Conservation (phyloP, 2,113 vertebrate genomes). For the Picathartes gymnocephalus region DNA sequence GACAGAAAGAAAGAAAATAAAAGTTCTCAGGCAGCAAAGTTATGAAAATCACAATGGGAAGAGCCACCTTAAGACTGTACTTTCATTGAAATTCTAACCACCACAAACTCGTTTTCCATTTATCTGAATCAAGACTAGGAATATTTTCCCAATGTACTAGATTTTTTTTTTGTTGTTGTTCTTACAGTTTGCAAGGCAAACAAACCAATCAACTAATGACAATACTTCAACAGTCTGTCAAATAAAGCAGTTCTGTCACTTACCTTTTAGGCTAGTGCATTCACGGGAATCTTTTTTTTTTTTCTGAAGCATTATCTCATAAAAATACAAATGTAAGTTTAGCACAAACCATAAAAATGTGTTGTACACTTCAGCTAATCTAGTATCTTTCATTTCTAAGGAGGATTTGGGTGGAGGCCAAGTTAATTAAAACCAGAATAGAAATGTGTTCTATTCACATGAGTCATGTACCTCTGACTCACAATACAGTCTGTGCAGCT, state of each 20-base stretch:
- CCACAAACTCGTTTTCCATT: background rate
- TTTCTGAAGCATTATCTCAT: background rate
- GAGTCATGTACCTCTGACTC: constrained; percentile 50
- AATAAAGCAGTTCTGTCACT: background rate
- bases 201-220: background rate
- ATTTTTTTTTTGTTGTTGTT: background rate
- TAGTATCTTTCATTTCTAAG: constrained; percentile 23
- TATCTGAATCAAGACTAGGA: background rate
- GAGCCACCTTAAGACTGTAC: background rate
- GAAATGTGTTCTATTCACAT: constrained; percentile 17
- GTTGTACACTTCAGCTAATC: background rate
- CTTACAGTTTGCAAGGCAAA: background rate
- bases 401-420: constrained; percentile 24
- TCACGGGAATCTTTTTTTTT: background rate
- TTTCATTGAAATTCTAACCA: background rate
- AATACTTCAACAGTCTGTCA: background rate
- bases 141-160: background rate
- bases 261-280: background rate
- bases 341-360: constrained; percentile 23
- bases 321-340: constrained; percentile 3
- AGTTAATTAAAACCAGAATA: constrained; percentile 50
- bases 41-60: background rate
- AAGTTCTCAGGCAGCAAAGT: background rate
- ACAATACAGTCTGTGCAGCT: constrained; percentile 9
- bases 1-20: background rate